Base-by-base conservation (phyloP, 2,113 vertebrate genomes). In the Callipepla californica region DNA sequence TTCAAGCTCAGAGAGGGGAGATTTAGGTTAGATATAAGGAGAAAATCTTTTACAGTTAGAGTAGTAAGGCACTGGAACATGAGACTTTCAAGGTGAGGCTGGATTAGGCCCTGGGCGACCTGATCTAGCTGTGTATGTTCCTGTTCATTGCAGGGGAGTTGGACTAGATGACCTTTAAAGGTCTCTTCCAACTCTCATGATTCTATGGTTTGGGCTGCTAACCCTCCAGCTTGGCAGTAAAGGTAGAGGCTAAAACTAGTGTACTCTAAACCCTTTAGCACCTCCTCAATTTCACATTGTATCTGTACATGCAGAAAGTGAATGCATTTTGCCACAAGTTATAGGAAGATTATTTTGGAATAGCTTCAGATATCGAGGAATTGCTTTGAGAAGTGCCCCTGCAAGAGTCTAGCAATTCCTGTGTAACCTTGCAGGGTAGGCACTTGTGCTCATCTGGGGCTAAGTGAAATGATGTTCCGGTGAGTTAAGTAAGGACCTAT, bases 281-380 rank as follows among this genome's bases (percentile, higher is more conserved):
- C 14, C 21, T 87, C 13, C 7, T 26, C 47, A 20, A 55, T 69
- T 57, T 90, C 12, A 26, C 48, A 16, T 72, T 0, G 0, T 42
- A 26, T 66, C 45, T 72, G n/a, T n/a, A n/a, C n/a, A n/a, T n/a
- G 14, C n/a, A 53, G 26, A 78, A 81, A 19, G 30, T 21, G 14
- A 26, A 38, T 14, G 30, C 45, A 34, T 67, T 47, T 17, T n/a
- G 17, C 14, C 9, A 1, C 0, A 0, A 6, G 45, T 89, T 50
- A 28, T 13, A 0, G 0, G 45, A 22, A 62, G 82, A 62, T 50
- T 2, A 26, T 63, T 82, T 57, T 69, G 53, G 22, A 53, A 28
- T 16, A 30, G 34, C 34, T 47, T 0, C 4, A 6, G 1, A 2
- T 50, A 4, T 3, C 11, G 6, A 1, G 0, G 55, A 53, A 34